Conservation (phyloP, 2,113 vertebrate species). For the Himantopus leucocephalus region DNA sequence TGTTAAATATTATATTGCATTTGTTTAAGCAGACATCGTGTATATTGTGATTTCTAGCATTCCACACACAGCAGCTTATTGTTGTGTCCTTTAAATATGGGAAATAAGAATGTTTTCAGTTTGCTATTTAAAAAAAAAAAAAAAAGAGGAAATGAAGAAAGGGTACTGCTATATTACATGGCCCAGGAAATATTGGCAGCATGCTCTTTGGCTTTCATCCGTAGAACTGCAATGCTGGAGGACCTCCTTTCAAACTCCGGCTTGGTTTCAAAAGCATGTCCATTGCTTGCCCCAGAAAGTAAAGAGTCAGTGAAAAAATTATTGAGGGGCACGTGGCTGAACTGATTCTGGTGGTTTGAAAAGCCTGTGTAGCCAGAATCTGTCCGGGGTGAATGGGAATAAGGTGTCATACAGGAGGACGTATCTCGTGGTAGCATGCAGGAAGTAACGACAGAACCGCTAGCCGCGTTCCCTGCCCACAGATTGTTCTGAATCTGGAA, state of each 20-base stretch:
- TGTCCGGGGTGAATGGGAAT: conserved; percentile 88
- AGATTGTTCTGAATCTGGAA: conserved; percentile 96
- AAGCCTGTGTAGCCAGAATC: conserved; percentile 93
- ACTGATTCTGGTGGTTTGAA: conserved; percentile 95
- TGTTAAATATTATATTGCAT: conserved; percentile 78
- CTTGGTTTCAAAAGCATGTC: conserved; percentile 93
- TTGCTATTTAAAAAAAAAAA: conserved; percentile 53
- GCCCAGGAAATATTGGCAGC: conserved; percentile 98
- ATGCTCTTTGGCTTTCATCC: conserved; percentile 99
- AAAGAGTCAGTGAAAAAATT: conserved; percentile 97
- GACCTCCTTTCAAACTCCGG: conserved; percentile 96
- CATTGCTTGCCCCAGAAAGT: conserved; percentile 83
- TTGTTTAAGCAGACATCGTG: conserved; percentile 72
- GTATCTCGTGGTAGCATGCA: conserved; percentile 94
- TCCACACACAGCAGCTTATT: conserved; percentile 78
- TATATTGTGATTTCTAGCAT: conserved; percentile 76
- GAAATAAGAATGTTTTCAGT: conserved; percentile 70
- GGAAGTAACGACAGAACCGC: conserved; percentile 90
- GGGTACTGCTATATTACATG: conserved; percentile 82
- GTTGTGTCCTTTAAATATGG: conserved; percentile 80
- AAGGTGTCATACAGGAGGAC: conserved; percentile 92
- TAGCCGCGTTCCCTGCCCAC: conserved; percentile 86
- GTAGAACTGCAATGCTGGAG: conserved; percentile 96
- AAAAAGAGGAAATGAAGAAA: neutral
- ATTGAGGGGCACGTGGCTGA: conserved; percentile 91